Evolutionary conservation across 23 tunicate genomes (phyloP), one percentile per base, ranked within the genome.

Genomic region (Ciona savignyi): DNA sequence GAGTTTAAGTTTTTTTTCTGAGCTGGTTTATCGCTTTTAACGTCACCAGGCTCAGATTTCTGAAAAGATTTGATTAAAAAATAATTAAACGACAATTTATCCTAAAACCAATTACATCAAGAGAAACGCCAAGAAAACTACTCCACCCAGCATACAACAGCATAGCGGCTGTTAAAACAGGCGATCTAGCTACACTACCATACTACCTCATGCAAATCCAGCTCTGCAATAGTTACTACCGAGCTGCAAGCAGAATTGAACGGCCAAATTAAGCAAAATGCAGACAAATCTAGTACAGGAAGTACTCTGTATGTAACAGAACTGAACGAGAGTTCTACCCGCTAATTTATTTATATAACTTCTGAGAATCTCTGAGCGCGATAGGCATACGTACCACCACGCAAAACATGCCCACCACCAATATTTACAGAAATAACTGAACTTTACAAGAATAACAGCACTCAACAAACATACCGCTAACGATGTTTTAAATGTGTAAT

Each of bases 281-380:
- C 56, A 42, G 56, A 9, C 15, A 69, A 31, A 31, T 24, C 73
- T 69, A 69, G 25, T 30, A 69, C 77, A 72, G 77, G 77, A 72
- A 72, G 77, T 72, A 42, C 32, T 72, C 48, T 51, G 29, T 42
- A 72, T 51, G 77, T 72, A 63, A 72, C 56, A 9, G 56, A 9
- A 42, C 56, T 42, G 56, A 9, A 42, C 11, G 15, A 42, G 56
- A 42, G 56, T 6, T 6, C 56, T 42, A 15, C 11, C 56, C 9
- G 56, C 56, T 42, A 42, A 42, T 42, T 9, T 42, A 42, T 42
- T 6, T 42, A 9, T 6, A 15, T 42, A 42, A 6, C 15, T 42
- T 6, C 56, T 6, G 56, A 42, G 15, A 6, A 15, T 42, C 11
- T 42, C 9, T 6, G 11, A 15, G 56, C 56, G 15, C 15, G 56